Evolutionary conservation across 2,797 vertebrate genomes (phyloP), one percentile per base, ranked within the genome.

Genomic region (Danio choprae): DNA sequence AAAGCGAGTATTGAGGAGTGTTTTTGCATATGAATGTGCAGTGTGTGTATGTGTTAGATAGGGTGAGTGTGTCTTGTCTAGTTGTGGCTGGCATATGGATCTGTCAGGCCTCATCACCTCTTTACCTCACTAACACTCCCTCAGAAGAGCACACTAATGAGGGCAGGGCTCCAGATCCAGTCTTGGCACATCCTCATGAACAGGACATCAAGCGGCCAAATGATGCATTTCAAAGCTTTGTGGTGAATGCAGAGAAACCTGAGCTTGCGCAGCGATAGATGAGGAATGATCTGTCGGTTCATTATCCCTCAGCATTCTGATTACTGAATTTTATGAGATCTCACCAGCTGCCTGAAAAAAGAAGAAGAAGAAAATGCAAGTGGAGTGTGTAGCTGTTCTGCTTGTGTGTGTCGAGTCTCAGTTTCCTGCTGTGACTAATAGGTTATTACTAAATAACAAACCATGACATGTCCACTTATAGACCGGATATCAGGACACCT

Each of bases 41-140:
- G 18, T 48, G 56, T 53, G 46, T 50, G 58, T 43, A 10, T 11
- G 9, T 11, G 58, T 13, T 12, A 60, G 40, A 41, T 41, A 59
- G 36, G 1, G 20, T n/a, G 15, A 20, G 46, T 38, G 70, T 18
- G 56, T 18, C 15, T 55, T 55, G 7, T 56, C 65, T 18, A 51
- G 58, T 56, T 81, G 41, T 48, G 58, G 41, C 46, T 64, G 18
- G 44, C 81, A 77, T 82, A 82, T 82, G 68, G 74, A 59, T 65
- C 74, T 72, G 74, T 82, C 59, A 82, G 81, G 81, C 67, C 60
- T 58, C 68, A 77, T 82, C 74, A 67, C 59, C 60, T 82, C 40
- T 64, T 67, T 68, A 58, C 60, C 60, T 59, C 69, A 51, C 60
- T 38, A 68, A 51, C 62, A 73, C 6, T 73, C 59, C 18, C 75